Evolutionary conservation across 2,888 invertebrate genomes (phyloP).

Genomic region (Andrena bicolor): DNA sequence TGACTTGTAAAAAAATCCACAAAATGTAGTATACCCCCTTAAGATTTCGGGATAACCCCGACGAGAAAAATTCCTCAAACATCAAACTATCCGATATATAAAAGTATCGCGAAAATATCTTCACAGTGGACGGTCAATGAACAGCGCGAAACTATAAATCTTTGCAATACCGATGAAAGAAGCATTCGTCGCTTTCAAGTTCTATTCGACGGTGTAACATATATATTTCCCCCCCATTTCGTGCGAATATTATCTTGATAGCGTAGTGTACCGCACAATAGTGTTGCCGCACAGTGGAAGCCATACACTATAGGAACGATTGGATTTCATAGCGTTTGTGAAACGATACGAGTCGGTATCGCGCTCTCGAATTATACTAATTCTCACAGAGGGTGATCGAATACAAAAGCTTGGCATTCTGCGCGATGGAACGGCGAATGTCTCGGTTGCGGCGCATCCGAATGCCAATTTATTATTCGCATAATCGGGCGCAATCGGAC

Average conservation of each 20-base stretch:
- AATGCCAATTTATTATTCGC: constrained; percentile 80
- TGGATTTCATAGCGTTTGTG: constrained; percentile 11
- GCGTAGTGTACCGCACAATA: not conserved
- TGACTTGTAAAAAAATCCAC: no score
- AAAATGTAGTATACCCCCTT: no score
- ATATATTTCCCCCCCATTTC: not conserved
- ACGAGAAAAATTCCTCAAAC: no score
- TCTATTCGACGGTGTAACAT: not conserved
- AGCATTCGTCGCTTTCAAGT: no score
- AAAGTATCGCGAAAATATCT: no score
- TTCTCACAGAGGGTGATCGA: constrained; percentile 21
- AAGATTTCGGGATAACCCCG: no score
- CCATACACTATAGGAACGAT: not conserved
- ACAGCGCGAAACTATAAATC: no score
- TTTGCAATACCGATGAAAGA: not conserved
- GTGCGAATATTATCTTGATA: constrained; percentile 5
- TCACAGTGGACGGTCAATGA: no score
- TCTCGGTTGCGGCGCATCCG: constrained; percentile 67
- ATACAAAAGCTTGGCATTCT: constrained; percentile 50
- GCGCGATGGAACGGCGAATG: constrained; percentile 51
- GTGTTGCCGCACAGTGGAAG: not conserved
- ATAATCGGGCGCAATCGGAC: constrained; percentile 82
- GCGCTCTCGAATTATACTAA: constrained; percentile 44
- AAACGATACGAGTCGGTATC: constrained; percentile 15
- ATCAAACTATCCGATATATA: no score